Percentiles rank a stretch among this genome's conserved stretches.
phyloP scores from a whole-genome alignment of 2,113 vertebrate genomes.

The Epinephelus lanceolatus region DNA sequence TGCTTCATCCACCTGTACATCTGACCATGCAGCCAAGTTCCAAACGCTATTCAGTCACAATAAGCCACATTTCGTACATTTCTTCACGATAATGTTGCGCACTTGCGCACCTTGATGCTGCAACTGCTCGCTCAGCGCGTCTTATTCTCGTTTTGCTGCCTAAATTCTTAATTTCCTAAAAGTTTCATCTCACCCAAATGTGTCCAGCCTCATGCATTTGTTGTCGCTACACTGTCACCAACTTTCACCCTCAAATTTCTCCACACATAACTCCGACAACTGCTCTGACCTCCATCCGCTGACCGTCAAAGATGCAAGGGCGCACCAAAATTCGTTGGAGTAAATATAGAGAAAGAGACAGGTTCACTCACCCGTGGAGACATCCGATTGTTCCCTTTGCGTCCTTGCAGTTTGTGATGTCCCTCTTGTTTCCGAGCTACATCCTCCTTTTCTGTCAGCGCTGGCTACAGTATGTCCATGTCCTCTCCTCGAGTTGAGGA shows the following conservation, averaged over 20 bases:
- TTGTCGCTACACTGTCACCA: fast-evolving
- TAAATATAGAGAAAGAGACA: not conserved
- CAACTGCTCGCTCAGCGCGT: not conserved
- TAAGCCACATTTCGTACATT: not conserved
- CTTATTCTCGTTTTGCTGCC: not conserved
- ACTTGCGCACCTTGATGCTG: not conserved
- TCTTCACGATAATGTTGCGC: not conserved
- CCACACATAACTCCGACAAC: not conserved
- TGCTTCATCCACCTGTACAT: conserved; percentile 14
- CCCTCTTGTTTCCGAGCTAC: not conserved
- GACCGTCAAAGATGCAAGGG: not conserved
- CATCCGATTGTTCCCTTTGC: not conserved
- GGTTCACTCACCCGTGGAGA: conserved; percentile 59
- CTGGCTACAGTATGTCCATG: conserved; percentile 22
- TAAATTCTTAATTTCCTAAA: not conserved
- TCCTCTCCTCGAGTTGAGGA: conserved; percentile 10
- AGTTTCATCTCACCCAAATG: conserved; percentile 13
- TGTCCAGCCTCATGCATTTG: no score
- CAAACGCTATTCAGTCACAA: not conserved
- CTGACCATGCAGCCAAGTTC: not conserved
- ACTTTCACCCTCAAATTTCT: not conserved
- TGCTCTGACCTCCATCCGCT: conserved; percentile 19
- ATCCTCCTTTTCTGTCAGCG: conserved; percentile 21
- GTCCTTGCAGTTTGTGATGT: not conserved
- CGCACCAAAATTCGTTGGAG: not conserved